Evolutionary conservation across 1,140 invertebrate species (phyloP).

Genomic region (Sesamia nonagrioides): DNA sequence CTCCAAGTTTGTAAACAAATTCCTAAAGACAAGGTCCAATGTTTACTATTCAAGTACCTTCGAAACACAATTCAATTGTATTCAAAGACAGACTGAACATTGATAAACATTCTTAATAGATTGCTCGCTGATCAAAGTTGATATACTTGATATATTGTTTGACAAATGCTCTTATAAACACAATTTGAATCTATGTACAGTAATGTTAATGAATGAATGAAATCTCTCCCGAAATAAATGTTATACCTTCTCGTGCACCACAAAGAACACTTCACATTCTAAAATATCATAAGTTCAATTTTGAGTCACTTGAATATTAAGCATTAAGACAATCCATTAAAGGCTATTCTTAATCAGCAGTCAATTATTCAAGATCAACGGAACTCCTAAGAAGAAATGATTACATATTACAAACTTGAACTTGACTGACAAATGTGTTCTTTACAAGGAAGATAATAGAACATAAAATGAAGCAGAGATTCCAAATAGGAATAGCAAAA

Average conservation of each 20-base stretch:
- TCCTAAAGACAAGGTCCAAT: background rate
- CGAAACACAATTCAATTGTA: slow-evolving; percentile 35
- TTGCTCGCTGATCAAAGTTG: slow-evolving; percentile 12
- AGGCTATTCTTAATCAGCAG: background rate
- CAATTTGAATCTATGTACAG: slow-evolving; percentile 49
- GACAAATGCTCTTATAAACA: slow-evolving; percentile 52
- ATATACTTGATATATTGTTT: slow-evolving; percentile 50
- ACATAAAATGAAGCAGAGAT: slow-evolving; percentile 46
- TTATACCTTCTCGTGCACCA: slow-evolving; percentile 9
- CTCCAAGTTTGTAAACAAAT: too few relatives aligned
- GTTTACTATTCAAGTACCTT: background rate
- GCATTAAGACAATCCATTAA: background rate
- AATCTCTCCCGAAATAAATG: slow-evolving; percentile 33
- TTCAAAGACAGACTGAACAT: background rate
- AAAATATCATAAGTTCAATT: background rate
- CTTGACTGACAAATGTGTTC: slow-evolving; percentile 43
- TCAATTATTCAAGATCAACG: slow-evolving; percentile 24
- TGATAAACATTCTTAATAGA: slow-evolving; percentile 47
- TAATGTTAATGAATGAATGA: slow-evolving; percentile 48
- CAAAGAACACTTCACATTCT: background rate
- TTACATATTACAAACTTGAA: slow-evolving; percentile 45
- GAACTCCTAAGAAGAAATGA: slow-evolving; percentile 10
- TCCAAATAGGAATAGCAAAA: slow-evolving; percentile 39
- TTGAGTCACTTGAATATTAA: background rate
- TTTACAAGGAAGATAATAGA: slow-evolving; percentile 46